Evolutionary conservation across 1,140 invertebrate genomes (phyloP), one percentile per base, ranked within the genome.

Genomic region (Medauroidea extradentata): DNA sequence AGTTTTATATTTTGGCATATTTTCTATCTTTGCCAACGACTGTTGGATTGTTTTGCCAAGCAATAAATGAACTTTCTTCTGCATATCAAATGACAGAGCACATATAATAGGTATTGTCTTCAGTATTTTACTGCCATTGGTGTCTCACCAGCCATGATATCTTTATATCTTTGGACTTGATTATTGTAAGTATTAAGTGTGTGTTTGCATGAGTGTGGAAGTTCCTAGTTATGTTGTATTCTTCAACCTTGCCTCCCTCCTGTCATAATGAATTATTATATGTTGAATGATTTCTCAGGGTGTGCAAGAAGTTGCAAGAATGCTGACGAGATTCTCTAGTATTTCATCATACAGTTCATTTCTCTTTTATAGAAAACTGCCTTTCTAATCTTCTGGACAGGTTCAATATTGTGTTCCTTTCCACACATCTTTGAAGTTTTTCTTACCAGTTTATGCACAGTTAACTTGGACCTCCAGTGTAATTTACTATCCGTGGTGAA

Each of bases 71-170:
- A n/a, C n/a, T 25, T 21, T 54, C n/a, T 44, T 46, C 50, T 21
- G 39, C 27, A 56, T 46, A 24, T 43, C 18, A 14, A 42, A 23
- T 54, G 21, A 54, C 38, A 42, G 38, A 34, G 25, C 16, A 34
- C 19, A 53, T 53, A 25, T 25, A 24, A 55, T 51, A 39, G 39
- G 34, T 24, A 39, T 56, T 51, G 58, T 60, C 58, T 60, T 60
- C 58, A 54, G 50, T 53, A 53, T 60, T 56, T 19, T 60, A 60
- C 58, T 60, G 58, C 58, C 58, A 60, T 53, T 43, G n/a, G 23
- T 38, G 41, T 38, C 41, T 46, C 41, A 29, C 41, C 38, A 38
- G 24, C 42, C 38, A 27, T 23, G 24, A 18, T 23, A 27, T 27
- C 13, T 43, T 27, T 14, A 18, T 55, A 34, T 38, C 14, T 34